Base-by-base conservation (phyloP, 1,140 invertebrate species). In the Sitobion miscanthi region DNA sequence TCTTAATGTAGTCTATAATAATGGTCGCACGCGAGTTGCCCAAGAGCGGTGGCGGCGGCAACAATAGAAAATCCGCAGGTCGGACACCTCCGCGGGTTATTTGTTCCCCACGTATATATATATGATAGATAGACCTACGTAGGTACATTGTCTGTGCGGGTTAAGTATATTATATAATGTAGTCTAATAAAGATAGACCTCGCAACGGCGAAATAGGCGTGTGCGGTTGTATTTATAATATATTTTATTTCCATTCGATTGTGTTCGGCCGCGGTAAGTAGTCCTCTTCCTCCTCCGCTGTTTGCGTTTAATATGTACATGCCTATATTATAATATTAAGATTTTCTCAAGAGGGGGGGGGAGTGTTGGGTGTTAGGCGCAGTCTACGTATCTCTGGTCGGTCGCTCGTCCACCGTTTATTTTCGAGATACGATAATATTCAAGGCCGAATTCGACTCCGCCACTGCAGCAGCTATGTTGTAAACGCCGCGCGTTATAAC, bases 31-130 rank as follows among this genome's bases (percentile, higher is more conserved):
- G 49, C 49, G 49, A 23, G 54, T 42, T 42, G 88, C 88, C 88
- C 88, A n/a, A n/a, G 54, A 45, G 89, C 57, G 35, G 88, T 42
- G 54, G 21, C 30, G 30, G n/a, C 87, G 35, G 47, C 49, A 89
- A 90, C 88, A 90, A 90, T 69, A 45, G 89, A 20, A 90, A 90
- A 90, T 45, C 89, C 42, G 89, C 89, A 21, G 54, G 23, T 62
- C 57, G 54, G 54, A 90, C 89, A 90, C 89, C 89, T 90, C 89
- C 89, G 89, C 89, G 89, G 89, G 89, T 90, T 90, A 90, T 90
- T 90, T 90, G 89, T 62, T 62, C 87, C 42, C 8, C 21, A 21
- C 38, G 9, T 45, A 42, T 11, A 85, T 14, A 77, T 77, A 54
- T 77, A 77, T 77, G 14, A 52, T 21, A 1, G 3, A 54, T 23